A percentile compares a stretch with the other conserved stretches of the same genome.
Evolutionary conservation across 2,888 invertebrate genomes (phyloP).

Genomic region (Lasioglossum pauxillum): DNA sequence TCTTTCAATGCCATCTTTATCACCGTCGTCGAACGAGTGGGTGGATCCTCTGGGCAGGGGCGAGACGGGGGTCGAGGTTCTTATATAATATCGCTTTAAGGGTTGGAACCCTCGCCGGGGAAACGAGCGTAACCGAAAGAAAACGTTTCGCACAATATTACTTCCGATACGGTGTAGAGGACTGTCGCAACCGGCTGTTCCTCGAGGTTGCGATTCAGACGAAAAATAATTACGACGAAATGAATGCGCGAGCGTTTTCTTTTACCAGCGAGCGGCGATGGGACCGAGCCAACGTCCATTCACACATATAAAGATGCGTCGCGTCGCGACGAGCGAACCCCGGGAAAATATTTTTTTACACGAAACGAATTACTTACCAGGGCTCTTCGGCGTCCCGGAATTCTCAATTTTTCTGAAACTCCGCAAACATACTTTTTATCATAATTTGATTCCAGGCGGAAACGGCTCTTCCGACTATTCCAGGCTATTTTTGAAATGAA

Average conservation of each 20-base stretch:
- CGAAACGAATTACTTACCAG: not conserved
- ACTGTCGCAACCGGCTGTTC: constrained; percentile 48
- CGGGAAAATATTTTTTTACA: not conserved
- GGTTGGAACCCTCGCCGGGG: constrained; percentile 15
- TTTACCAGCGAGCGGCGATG: not conserved
- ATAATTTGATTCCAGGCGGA: not conserved
- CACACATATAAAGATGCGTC: not conserved
- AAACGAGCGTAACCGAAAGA: constrained; percentile 24
- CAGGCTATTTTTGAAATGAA: too few relatives aligned
- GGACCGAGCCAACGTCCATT: not conserved
- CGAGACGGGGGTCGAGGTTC: not conserved
- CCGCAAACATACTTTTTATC: not conserved
- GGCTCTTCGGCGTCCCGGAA: not conserved
- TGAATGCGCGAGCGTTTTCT: constrained; percentile 28
- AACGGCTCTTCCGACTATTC: not conserved
- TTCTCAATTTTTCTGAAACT: not conserved
- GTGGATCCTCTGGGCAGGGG: not conserved
- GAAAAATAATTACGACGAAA: constrained; percentile 53
- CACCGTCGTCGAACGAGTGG: constrained; percentile 24
- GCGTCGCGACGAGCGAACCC: not conserved
- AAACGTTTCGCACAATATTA: constrained; percentile 47
- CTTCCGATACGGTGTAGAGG: constrained; percentile 21
- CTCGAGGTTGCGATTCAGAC: constrained; percentile 35
- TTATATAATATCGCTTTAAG: constrained; percentile 40
- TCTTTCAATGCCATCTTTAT: constrained; percentile 50